Base-by-base conservation (phyloP, 2,797 vertebrate species). In the Thripadectes ignobilis region DNA sequence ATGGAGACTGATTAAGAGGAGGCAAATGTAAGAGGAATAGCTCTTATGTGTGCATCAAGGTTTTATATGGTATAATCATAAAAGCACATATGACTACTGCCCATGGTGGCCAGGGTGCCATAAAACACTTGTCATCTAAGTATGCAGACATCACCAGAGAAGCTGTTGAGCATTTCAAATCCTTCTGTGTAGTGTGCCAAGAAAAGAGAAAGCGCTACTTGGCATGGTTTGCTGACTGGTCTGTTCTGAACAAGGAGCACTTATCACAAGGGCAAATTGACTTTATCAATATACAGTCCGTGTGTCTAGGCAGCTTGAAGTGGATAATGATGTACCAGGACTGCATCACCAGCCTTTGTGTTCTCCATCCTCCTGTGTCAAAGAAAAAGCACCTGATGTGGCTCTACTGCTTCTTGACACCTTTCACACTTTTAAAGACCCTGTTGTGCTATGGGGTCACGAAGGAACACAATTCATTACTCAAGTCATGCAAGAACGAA, bases 21-120 rank as follows among this genome's bases (percentile, higher is more conserved):
- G 27, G 6, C 27, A 82, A 58, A 48, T 0, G 2, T 34, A 65
- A 78, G 8, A 75, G 10, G 17, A 77, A 32, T 71, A 32, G 67
- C 23, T 20, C 32, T 24, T 52, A 41, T 24, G 11, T 52, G 45
- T 61, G 10, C 46, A 68, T 34, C 0, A 0, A 81, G 21, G 12
- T 23, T 51, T 57, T 2, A 14, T 32, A 11, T 0, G 7, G 29
- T 73, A 39, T 30, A 9, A 69, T n/a, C 17, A 16, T n/a, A 57
- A 80, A 87, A 34, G 9, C 16, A 38, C 21, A 22, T 27, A 36
- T 8, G 5, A 9, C 22, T 46, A 6, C n/a, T 38, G 14, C 30
- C 30, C 34, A 26, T 0, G 3, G 11, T 2, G 1, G 32, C 3
- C 3, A 2, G n/a, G 2, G 1, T 52, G 41, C 29, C 46, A n/a